Base-by-base conservation (phyloP, 2,797 vertebrate species). In the Myotis myotis region DNA sequence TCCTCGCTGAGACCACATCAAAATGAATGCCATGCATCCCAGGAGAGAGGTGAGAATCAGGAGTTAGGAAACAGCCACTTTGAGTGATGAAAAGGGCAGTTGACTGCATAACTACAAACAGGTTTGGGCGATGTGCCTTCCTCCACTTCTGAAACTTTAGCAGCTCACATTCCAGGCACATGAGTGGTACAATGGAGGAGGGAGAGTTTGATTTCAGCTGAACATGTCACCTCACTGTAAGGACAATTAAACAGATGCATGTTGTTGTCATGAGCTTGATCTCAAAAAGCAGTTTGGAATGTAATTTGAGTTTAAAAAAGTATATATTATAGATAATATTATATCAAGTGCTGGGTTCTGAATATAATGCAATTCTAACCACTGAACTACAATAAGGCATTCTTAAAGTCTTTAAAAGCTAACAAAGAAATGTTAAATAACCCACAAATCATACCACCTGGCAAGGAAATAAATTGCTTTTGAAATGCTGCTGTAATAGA, bases 401-500 rank as follows among this genome's bases (percentile, higher is more conserved):
- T 71, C 28, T 22, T 79, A 38, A 62, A 83, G 78, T 78, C 90
- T 78, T 88, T 94, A 72, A 89, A 94, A 87, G 25, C 87, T 87
- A 72, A 91, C 71, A 91, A 96, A 93, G 87, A 95, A 96, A 91
- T 23, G 22, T 85, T 87, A 89, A 92, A 64, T 93, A 90, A 91
- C 41, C 47, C 44, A 49, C 71, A 79, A 94, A 76, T 91, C 70
- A 82, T 47, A 72, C 94, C 94, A 80, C 91, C 87, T 88, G 90
- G 92, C 87, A 90, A 51, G 16, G 80, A 89, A 84, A 93, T 82
- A 75, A 93, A 95, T 83, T 91, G 70, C 87, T 95, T 89, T 95
- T 79, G 70, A 87, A 96, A 70, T 47, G 64, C 91, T 94, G 81
- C 80, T 78, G 66, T 64, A 96, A 94, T 13, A 17, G 10, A 62